Conservation (phyloP, 2,888 invertebrate genomes). For the Ichneumoninae sp. region DNA sequence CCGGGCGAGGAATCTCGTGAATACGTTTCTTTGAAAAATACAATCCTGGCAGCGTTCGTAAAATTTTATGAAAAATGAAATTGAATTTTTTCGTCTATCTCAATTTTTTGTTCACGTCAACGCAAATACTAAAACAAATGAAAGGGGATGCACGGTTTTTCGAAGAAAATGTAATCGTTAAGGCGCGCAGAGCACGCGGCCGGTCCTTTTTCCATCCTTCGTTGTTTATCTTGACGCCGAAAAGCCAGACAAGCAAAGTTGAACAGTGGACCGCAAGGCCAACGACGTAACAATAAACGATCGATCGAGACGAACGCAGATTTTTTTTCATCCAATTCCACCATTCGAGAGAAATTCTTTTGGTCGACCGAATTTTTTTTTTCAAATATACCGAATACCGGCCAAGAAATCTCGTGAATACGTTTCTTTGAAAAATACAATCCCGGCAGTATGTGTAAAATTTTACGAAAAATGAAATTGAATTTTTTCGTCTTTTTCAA, state of each 20-base stretch:
- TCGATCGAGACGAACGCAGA: constrained; percentile 22
- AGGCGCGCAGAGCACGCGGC: neutral
- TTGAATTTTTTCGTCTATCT: neutral
- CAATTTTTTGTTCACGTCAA: constrained; percentile 10
- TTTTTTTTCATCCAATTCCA: neutral
- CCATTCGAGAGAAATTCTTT: neutral
- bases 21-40: neutral
- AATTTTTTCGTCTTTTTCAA: too few species aligned
- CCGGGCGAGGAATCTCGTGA: too few species aligned
- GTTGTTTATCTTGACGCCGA: constrained; percentile 47
- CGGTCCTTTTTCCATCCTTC: constrained; percentile 29
- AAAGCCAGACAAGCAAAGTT: constrained; percentile 34
- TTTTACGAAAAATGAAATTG: neutral
- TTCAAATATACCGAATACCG: neutral
- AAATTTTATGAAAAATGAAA: neutral
- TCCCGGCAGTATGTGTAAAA: neutral
- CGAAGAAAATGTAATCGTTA: constrained; percentile 62
- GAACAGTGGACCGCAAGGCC: neutral
- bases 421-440: neutral
- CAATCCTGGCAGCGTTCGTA: neutral
- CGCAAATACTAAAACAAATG: neutral
- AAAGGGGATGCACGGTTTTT: constrained; percentile 40
- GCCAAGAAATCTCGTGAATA: too few species aligned
- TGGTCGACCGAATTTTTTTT: neutral
- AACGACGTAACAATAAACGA: constrained; percentile 33